These are phyloP conservation scores for Sminthurinus signatus DNA, from an alignment of 1,140 invertebrate species.

Conservation along the genomic window DNA sequence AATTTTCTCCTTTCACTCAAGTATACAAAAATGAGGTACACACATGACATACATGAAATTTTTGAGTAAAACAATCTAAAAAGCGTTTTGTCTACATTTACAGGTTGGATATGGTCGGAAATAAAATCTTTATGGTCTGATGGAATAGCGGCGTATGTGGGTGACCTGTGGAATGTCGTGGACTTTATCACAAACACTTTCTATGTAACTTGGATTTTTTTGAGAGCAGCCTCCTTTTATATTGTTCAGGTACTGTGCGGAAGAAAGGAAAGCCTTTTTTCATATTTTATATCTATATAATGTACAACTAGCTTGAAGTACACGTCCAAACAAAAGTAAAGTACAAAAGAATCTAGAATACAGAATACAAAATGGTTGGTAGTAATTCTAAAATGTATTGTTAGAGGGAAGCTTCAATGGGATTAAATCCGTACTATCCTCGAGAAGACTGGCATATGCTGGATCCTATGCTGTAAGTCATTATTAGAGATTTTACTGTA, in stretches of 20 bases:
- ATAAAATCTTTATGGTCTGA: slow-evolving; percentile 77
- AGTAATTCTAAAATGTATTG: no score
- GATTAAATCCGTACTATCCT: slow-evolving; percentile 70
- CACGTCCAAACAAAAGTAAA: no score
- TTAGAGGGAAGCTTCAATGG: slow-evolving; percentile 64
- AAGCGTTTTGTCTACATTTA: slow-evolving; percentile 35
- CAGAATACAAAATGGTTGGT: no score
- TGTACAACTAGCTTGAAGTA: no score
- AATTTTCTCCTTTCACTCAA: no score
- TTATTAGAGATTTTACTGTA: no score
- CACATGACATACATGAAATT: no score
- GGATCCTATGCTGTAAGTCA: slow-evolving; percentile 86
- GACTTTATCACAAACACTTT: slow-evolving; percentile 92
- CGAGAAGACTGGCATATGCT: slow-evolving; percentile 85
- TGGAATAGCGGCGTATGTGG: slow-evolving; percentile 81
- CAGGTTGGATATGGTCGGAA: slow-evolving; percentile 85
- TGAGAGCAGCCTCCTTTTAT: slow-evolving; percentile 67
- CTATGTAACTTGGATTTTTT: slow-evolving; percentile 82
- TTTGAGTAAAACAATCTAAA: background rate
- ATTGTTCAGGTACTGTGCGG: slow-evolving; percentile 72
- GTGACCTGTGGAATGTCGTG: slow-evolving; percentile 94
- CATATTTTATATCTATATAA: no score
- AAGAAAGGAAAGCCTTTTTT: no score
- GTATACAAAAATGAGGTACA: no score
- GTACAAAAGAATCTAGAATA: no score